Evolutionary conservation across 2,113 vertebrate species (phyloP).

Genomic region (Leucosticte australis): DNA sequence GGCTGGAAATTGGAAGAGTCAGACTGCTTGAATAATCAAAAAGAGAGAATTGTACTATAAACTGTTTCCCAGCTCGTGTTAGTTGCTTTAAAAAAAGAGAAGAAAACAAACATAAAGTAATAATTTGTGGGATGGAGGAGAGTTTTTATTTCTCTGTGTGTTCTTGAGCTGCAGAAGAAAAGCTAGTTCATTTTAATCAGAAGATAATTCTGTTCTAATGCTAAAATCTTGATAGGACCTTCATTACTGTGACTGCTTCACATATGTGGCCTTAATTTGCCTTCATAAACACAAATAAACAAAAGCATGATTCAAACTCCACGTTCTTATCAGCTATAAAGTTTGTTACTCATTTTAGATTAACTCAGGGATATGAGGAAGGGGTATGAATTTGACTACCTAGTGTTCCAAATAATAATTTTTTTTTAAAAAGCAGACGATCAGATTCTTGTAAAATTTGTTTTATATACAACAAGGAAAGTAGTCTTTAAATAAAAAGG

Average conservation of each 20-base stretch:
- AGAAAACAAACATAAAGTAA: neutral
- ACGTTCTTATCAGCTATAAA: neutral
- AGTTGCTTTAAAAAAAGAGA: neutral
- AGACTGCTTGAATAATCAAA: constrained; percentile 14
- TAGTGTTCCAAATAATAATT: neutral
- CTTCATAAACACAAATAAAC: neutral
- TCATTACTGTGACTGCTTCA: neutral
- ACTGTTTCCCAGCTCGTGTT: neutral
- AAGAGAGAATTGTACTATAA: neutral
- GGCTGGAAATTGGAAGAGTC: neutral
- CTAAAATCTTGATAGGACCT: neutral
- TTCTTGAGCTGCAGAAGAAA: neutral
- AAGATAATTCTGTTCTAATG: neutral
- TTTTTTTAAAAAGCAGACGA: neutral
- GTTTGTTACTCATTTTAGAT: neutral
- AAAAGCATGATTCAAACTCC: neutral
- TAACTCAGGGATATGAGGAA: neutral
- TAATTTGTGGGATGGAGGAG: neutral
- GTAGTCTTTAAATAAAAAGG: neutral
- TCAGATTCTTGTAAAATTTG: neutral
- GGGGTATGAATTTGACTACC: neutral
- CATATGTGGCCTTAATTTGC: neutral
- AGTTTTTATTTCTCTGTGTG: neutral
- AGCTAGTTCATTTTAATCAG: neutral
- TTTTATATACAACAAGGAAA: neutral